Evolutionary conservation across 2,888 invertebrate species (phyloP).

Genomic region (Acleris laterana): DNA sequence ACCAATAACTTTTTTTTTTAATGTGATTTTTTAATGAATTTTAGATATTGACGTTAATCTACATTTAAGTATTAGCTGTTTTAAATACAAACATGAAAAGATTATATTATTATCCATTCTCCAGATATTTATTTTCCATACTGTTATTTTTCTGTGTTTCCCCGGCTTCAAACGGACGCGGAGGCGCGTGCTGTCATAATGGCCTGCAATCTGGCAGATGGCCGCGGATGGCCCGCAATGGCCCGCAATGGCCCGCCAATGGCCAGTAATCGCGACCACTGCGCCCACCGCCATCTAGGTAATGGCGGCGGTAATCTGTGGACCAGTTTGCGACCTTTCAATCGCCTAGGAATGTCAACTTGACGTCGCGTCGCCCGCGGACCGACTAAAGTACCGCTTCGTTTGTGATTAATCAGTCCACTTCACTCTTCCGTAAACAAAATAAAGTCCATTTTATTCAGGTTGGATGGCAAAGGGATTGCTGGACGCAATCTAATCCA

Average conservation of each 20-base stretch:
- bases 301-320: slow-evolving; percentile 57
- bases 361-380: slow-evolving; percentile 49
- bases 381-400: slow-evolving; percentile 65
- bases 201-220: slow-evolving; percentile 61
- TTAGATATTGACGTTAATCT: too few relatives aligned
- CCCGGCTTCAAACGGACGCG: slow-evolving; percentile 41
- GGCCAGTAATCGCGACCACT: slow-evolving; percentile 62
- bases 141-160: slow-evolving; percentile 36
- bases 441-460: slow-evolving; percentile 45
- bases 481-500: slow-evolving; percentile 43
- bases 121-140: slow-evolving; percentile 4
- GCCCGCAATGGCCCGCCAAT: slow-evolving; percentile 44
- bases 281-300: slow-evolving; percentile 57
- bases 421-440: slow-evolving; percentile 22
- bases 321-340: slow-evolving; percentile 63
- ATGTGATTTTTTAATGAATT: too few relatives aligned
- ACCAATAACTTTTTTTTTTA: too few relatives aligned
- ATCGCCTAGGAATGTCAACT: slow-evolving; percentile 58
- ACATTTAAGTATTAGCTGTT: neutral
- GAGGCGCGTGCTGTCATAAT: slow-evolving; percentile 66
- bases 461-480: slow-evolving; percentile 45
- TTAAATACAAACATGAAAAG: neutral
- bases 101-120: slow-evolving; percentile 5
- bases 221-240: slow-evolving; percentile 45
- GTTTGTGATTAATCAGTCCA: slow-evolving; percentile 40